phyloP scores from a whole-genome alignment of 2,113 vertebrate species.

The Nyctibius bracteatus region DNA sequence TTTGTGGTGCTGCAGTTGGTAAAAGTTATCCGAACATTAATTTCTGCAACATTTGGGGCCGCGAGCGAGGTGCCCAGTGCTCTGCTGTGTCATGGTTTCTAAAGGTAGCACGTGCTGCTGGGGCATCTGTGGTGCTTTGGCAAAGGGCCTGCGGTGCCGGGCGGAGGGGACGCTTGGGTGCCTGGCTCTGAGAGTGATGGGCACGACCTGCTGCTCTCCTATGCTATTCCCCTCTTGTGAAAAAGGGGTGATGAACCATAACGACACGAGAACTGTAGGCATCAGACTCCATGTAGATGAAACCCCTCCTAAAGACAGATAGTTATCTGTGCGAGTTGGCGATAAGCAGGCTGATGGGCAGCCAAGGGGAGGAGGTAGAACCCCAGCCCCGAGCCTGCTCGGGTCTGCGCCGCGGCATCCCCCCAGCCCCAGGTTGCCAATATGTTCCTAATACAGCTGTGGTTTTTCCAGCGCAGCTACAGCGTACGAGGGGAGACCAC shows the following conservation, averaged over 20 bases:
- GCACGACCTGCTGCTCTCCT: neutral
- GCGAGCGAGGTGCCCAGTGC: neutral
- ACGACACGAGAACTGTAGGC: neutral
- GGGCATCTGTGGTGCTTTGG: neutral
- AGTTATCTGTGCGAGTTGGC: neutral
- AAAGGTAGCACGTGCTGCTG: neutral
- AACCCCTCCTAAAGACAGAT: neutral
- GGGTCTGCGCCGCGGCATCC: neutral
- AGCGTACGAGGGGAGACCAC: neutral
- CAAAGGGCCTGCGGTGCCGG: neutral
- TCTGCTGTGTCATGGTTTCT: neutral
- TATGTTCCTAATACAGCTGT: neutral
- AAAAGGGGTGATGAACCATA: neutral
- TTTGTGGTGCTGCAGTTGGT: neutral
- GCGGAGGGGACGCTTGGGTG: rapidly evolving
- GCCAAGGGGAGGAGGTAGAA: neutral
- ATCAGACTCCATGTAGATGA: neutral
- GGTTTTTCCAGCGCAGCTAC: neutral
- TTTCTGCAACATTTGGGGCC: neutral
- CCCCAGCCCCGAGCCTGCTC: neutral
- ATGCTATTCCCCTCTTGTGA: neutral
- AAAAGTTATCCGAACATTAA: neutral
- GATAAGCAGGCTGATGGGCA: neutral
- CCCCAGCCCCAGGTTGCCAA: neutral
- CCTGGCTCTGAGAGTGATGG: neutral